Base-by-base conservation (phyloP, 2,113 vertebrate species). In the Dipodomys stephensi region DNA sequence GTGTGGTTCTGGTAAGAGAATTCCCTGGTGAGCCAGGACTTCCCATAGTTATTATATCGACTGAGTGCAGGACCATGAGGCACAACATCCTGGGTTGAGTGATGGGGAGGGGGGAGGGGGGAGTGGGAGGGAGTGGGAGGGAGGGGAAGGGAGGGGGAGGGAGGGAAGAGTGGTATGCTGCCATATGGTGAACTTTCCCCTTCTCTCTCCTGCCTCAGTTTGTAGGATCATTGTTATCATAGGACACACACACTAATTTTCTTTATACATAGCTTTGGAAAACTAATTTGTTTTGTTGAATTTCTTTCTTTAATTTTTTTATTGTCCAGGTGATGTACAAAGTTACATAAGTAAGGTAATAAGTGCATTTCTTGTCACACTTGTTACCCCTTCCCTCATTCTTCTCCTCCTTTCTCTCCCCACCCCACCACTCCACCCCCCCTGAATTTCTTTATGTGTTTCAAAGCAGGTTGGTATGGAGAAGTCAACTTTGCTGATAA, bases 261-360 rank as follows among this genome's bases (percentile, higher is more conserved):
- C 65, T 87, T 84, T 68, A 30, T 46, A 69, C 87, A 77, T 11
- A 78, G 35, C 32, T 81, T 92, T 78, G 15, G 49, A 67, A n/a
- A 49, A 81, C 68, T 65, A 49, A 30, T 92, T 95, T 92, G 57
- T 87, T 39, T 39, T 39, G 39, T 93, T 81, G 76, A 87, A 23
- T 69, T 60, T 44, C 39, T 39, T 39, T 39, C 39, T 39, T 39
- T 39, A 39, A 39, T 39, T 39, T 39, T 39, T 4, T 39, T 39
- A 39, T 39, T 39, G 39, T 39, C 39, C 5, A 39, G 39, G 39
- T 39, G 39, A 39, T 39, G 39, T 39, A 39, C 39, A 39, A 39
- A 39, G 39, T 39, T 39, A 39, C 39, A 5, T 39, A 39, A 39
- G 39, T 39, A 39, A 39, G 39, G 39, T 39, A 39, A 39, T 39